Evolutionary conservation across 2,888 invertebrate genomes (phyloP).

Genomic region (Chymomyza fuscimana): DNA sequence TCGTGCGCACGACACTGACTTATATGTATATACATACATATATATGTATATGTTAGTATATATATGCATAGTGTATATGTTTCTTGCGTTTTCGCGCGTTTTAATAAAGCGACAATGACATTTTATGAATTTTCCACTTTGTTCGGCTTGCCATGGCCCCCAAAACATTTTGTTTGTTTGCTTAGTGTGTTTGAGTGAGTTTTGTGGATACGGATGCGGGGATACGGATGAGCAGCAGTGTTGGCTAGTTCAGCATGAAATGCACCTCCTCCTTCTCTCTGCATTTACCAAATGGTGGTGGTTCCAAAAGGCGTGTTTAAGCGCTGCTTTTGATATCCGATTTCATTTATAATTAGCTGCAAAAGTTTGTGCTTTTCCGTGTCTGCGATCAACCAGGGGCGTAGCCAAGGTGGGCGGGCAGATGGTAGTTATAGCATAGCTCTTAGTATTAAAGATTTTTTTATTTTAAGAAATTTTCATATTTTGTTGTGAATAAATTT

Average conservation of each 20-base stretch:
- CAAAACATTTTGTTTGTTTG: constrained; percentile 46
- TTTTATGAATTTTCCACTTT: constrained; percentile 73
- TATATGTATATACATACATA: no score
- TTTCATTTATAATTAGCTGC: constrained; percentile 72
- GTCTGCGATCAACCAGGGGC: no score
- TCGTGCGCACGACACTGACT: no score
- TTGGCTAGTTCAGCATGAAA: constrained; percentile 15
- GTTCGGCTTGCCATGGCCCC: constrained; percentile 46
- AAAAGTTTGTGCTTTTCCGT: constrained; percentile 61
- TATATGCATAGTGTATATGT: constrained; percentile 36
- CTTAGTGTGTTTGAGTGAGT: constrained; percentile 34
- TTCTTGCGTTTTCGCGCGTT: constrained; percentile 66
- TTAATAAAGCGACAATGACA: constrained; percentile 74
- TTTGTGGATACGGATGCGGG: neutral
- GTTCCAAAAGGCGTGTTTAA: constrained; percentile 64
- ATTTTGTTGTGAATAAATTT: no score
- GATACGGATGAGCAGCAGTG: neutral
- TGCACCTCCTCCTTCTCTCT: no score
- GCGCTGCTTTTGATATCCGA: constrained; percentile 68
- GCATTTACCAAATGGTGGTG: neutral
- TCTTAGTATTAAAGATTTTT: no score
- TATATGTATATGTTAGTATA: constrained; percentile 16
- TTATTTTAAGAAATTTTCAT: no score
- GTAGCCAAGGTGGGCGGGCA: no score
- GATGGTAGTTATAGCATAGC: no score